A percentile compares a stretch with the other conserved stretches of the same genome.
Conservation (phyloP, 2,888 invertebrate species). For the Meteorus cinctellus region DNA sequence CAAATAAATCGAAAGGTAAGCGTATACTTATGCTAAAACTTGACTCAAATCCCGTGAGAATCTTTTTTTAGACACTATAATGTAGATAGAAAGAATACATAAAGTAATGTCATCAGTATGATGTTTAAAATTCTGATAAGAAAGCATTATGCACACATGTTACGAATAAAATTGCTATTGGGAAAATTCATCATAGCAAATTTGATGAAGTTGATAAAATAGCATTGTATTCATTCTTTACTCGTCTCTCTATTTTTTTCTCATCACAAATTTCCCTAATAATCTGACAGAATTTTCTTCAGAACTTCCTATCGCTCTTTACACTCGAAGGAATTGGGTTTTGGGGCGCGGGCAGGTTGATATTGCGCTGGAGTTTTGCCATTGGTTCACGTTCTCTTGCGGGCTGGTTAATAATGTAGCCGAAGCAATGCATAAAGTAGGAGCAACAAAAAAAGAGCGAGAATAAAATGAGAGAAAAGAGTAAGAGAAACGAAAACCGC, state of each 20-base stretch:
- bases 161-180: too few relatives aligned
- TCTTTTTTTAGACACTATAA: not conserved
- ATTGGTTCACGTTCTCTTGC: slow-evolving; percentile 3
- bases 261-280: not conserved
- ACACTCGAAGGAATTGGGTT: slow-evolving; percentile 10
- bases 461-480: not conserved
- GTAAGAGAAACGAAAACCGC: slow-evolving; percentile 8
- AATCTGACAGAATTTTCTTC: not conserved
- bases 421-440: slow-evolving; percentile 13
- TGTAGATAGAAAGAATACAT: too few relatives aligned
- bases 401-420: slow-evolving; percentile 10
- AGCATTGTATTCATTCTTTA: not conserved
- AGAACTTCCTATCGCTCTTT: slow-evolving; percentile 3
- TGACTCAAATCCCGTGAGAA: not conserved
- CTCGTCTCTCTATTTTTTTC: not conserved
- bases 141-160: too few relatives aligned
- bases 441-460: not conserved
- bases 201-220: not conserved
- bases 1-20: not conserved
- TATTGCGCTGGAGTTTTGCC: slow-evolving; percentile 9
- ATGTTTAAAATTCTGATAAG: too few relatives aligned
- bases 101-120: too few relatives aligned
- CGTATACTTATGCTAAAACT: not conserved
- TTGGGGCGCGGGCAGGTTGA: not conserved
- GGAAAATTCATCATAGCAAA: too few relatives aligned